phyloP scores from a whole-genome alignment of 2,888 invertebrate genomes.

The Strigamia crassipes region DNA sequence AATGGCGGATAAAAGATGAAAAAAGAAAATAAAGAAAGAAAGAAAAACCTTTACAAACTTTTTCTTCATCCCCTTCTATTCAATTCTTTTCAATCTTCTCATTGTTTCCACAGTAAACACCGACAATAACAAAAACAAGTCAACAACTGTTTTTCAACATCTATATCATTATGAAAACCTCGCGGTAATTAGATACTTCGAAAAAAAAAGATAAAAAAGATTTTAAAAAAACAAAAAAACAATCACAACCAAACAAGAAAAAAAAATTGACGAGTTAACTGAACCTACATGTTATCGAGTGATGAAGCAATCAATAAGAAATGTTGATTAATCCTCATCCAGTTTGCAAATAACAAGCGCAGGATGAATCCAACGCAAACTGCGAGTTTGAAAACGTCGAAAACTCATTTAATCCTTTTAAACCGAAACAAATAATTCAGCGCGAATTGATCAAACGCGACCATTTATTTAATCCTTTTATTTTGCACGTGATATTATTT shows the following conservation, averaged over 20 bases:
- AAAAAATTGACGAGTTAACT: not conserved
- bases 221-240: not conserved
- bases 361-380: too few species aligned
- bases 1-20: not conserved
- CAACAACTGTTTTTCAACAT: not conserved
- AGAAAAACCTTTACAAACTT: too few species aligned
- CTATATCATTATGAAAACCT: not conserved
- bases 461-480: not conserved
- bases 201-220: not conserved
- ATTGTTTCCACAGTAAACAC: not conserved
- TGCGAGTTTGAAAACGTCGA: too few species aligned
- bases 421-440: not conserved
- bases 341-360: not conserved
- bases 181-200: not conserved
- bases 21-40: too few species aligned
- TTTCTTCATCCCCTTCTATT: too few species aligned
- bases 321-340: not conserved
- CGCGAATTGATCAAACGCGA: not conserved
- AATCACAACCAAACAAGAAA: not conserved
- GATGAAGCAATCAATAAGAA: not conserved
- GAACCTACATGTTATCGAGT: not conserved
- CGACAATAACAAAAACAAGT: not conserved
- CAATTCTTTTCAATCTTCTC: not conserved
- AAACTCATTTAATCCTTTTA: not conserved
- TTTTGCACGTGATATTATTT: not conserved